Evolutionary conservation across 2,113 vertebrate species (phyloP), one percentile per base, ranked within the genome.

Genomic region (Turnix velox): DNA sequence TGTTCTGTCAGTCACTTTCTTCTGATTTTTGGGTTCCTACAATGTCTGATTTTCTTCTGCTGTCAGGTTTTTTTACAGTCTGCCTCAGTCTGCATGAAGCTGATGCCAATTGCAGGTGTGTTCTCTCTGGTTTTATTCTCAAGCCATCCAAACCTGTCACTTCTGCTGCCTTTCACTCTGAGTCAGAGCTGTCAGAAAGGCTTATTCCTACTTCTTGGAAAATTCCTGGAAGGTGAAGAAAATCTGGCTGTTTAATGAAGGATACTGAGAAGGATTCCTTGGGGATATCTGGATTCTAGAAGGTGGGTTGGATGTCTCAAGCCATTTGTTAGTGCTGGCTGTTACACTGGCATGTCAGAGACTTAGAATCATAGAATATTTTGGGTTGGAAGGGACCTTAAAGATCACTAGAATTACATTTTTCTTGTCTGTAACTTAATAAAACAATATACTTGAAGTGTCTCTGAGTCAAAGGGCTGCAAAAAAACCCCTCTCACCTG

Each of bases 1-100:
- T 93, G 5, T 57, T 55, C 79, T 94, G 90, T 90, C 93, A 86
- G 1, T 92, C 94, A 90, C 39, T 19, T 80, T 80, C 61, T 89
- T 27, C 48, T 77, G 83, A 68, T 92, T 33, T 33, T 9, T 75
- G 39, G 25, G 9, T 84, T 84, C 68, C 65, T 52, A 40, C 35
- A 67, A 19, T 15, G 24, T 24, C 9, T 7, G 17, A 23, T 42
- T 63, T 90, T 54, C 40, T 88, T 40, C 28, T 80, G n/a, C 78
- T 91, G 79, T 67, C 90, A 59, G 51, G 51, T 65, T 66, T 85
- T 52, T 57, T 46, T 49, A 20, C 66, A 42, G 22, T 46, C 46
- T 19, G 0, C 24, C 76, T 62, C 72, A 49, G 3, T 84, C 46
- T 48, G 43, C 28, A 24, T 48, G 76, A 71, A 49, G 23, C 4